Evolutionary conservation across 2,888 invertebrate species (phyloP).

Genomic region (Drosophila atroscutellata): DNA sequence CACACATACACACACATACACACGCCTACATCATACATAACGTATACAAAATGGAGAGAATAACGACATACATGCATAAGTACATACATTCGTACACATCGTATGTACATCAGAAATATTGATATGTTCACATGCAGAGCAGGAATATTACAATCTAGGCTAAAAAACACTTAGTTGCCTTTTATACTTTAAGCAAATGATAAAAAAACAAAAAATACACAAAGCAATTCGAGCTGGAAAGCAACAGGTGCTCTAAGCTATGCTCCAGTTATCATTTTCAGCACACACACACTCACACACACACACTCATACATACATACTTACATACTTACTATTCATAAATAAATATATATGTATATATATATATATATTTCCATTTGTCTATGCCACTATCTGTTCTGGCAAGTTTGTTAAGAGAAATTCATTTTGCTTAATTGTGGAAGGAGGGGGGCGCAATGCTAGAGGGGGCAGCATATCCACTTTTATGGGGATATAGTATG

Average conservation of each 20-base stretch:
- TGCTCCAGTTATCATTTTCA: constrained; percentile 26
- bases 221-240: constrained; percentile 20
- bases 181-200: constrained; percentile 67
- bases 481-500: not conserved
- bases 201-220: not conserved
- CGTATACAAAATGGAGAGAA: constrained; percentile 34
- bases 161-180: constrained; percentile 77
- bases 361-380: constrained; percentile 4
- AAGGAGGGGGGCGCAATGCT: not conserved
- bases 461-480: not conserved
- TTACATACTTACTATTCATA: constrained; percentile 16
- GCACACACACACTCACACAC: constrained; percentile 1
- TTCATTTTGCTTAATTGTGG: not conserved
- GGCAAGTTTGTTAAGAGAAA: constrained; percentile 6
- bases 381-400: constrained; percentile 1
- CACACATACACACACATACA: constrained; percentile 2
- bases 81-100: constrained; percentile 8
- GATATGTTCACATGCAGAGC: constrained; percentile 24
- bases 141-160: constrained; percentile 54
- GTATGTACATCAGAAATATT: not conserved
- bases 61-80: constrained; percentile 27
- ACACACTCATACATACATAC: not conserved
- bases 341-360: not conserved
- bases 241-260: constrained; percentile 28
- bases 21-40: constrained; percentile 1